These are phyloP conservation scores for Chymomyza caudatula DNA, from an alignment of 2,888 invertebrate genomes.

Conservation along the genomic window DNA sequence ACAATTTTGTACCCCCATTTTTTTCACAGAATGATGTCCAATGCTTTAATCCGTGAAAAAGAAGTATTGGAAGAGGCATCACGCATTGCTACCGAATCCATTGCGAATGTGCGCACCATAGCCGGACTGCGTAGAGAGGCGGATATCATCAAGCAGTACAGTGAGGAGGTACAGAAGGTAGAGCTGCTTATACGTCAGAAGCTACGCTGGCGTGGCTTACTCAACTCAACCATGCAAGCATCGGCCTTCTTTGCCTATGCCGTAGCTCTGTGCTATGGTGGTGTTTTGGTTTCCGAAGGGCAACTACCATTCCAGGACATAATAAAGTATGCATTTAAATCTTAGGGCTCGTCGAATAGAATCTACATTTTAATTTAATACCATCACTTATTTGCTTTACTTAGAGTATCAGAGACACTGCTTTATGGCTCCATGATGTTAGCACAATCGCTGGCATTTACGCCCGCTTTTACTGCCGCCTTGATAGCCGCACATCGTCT, in stretches of 20 bases:
- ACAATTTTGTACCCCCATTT: too few relatives aligned
- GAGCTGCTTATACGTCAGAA: slow-evolving; percentile 80
- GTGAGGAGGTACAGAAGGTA: slow-evolving; percentile 80
- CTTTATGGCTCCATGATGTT: slow-evolving; percentile 89
- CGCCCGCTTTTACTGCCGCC: slow-evolving; percentile 88
- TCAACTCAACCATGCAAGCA: slow-evolving; percentile 85
- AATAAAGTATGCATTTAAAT: slow-evolving; percentile 81
- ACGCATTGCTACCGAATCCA: slow-evolving; percentile 86
- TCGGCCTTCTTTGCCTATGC: slow-evolving; percentile 87
- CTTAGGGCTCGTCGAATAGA: too few relatives aligned
- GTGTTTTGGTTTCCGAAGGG: slow-evolving; percentile 82
- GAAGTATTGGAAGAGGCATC: slow-evolving; percentile 83
- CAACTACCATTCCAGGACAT: slow-evolving; percentile 83
- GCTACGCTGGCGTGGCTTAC: slow-evolving; percentile 82
- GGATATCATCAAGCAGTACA: slow-evolving; percentile 81
- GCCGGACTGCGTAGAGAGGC: slow-evolving; percentile 83
- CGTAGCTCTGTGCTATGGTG: slow-evolving; percentile 85
- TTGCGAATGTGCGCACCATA: slow-evolving; percentile 85
- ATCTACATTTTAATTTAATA: not conserved
- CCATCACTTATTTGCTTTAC: slow-evolving; percentile 23
- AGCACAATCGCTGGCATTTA: slow-evolving; percentile 87
- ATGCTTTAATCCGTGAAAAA: slow-evolving; percentile 82
- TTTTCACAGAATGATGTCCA: slow-evolving; percentile 80
- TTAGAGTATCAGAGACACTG: slow-evolving; percentile 86
- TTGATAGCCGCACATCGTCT: slow-evolving; percentile 85